Percentiles rank a stretch among this genome's conserved stretches.
Evolutionary conservation across 2,888 invertebrate genomes (phyloP).

Genomic region (Drosophila buzzatii): DNA sequence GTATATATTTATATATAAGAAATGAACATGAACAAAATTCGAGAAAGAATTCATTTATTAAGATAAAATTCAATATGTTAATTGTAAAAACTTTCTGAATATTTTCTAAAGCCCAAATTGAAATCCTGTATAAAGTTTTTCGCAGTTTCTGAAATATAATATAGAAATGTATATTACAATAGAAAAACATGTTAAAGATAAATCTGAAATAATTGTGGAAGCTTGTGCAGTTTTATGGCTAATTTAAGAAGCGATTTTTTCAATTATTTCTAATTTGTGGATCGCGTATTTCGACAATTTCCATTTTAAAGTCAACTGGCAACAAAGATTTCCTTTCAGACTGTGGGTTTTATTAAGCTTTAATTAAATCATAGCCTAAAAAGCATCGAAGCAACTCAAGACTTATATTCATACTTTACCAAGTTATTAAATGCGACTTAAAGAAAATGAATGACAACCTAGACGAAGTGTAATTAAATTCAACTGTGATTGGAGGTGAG

Average conservation of each 20-base stretch:
- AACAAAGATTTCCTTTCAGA: not conserved
- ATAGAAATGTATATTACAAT: conserved; percentile 1
- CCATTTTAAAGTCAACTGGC: not conserved
- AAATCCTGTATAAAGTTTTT: not conserved
- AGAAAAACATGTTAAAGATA: conserved; percentile 1
- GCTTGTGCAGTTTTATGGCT: conserved; percentile 33
- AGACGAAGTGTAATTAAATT: conserved; percentile 26
- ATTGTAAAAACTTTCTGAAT: not conserved
- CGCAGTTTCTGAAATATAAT: not conserved
- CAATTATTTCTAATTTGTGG: conserved; percentile 48
- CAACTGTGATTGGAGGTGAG: not conserved
- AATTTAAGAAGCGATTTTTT: conserved; percentile 41
- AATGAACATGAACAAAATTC: too few species aligned
- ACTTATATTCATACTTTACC: conserved; percentile 4
- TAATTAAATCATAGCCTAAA: not conserved
- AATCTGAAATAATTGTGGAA: conserved; percentile 12
- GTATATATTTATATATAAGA: too few species aligned
- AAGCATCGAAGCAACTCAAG: not conserved
- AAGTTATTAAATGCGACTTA: conserved; percentile 26
- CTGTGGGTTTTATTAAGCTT: conserved; percentile 6
- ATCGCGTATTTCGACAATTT: conserved; percentile 19
- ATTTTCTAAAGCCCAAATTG: not conserved
- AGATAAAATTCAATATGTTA: not conserved
- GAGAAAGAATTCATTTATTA: too few species aligned
- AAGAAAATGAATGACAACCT: conserved; percentile 20